phyloP scores from a whole-genome alignment of 2,888 invertebrate genomes.

The Idaea dimidiata region DNA sequence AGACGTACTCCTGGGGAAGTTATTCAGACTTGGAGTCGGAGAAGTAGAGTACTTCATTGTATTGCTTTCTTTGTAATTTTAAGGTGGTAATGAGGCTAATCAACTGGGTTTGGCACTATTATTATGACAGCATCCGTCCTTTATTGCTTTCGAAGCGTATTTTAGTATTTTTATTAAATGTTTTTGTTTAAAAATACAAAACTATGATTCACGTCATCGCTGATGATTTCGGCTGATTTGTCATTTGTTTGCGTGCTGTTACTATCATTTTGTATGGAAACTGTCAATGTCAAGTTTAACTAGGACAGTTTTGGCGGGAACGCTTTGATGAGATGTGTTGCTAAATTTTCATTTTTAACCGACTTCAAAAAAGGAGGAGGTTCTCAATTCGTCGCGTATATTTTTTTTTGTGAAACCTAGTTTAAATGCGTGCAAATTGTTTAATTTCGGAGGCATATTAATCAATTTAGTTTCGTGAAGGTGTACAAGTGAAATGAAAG shows the following conservation, averaged over 20 bases:
- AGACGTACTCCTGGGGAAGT: slow-evolving; percentile 81
- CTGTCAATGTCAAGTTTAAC: neutral
- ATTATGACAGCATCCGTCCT: neutral
- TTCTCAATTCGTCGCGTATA: no score
- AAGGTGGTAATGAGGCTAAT: neutral
- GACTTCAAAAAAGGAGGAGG: no score
- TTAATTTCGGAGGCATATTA: no score
- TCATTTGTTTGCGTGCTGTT: neutral
- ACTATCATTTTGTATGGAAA: neutral
- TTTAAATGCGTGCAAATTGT: no score
- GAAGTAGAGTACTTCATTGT: slow-evolving; percentile 83
- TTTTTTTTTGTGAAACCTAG: no score
- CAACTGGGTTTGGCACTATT: neutral
- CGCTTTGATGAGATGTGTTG: no score
- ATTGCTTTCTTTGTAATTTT: slow-evolving; percentile 3
- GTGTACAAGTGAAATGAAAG: no score
- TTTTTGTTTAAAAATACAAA: slow-evolving; percentile 1
- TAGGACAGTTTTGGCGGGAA: no score
- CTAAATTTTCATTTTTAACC: no score
- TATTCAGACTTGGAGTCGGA: slow-evolving; percentile 70
- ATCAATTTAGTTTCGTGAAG: no score
- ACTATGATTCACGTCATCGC: neutral
- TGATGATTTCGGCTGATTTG: neutral
- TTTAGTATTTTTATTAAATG: neutral
- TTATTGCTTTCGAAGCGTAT: neutral